phyloP scores from a whole-genome alignment of 1,140 invertebrate genomes.

The Phocides pigmalion region DNA sequence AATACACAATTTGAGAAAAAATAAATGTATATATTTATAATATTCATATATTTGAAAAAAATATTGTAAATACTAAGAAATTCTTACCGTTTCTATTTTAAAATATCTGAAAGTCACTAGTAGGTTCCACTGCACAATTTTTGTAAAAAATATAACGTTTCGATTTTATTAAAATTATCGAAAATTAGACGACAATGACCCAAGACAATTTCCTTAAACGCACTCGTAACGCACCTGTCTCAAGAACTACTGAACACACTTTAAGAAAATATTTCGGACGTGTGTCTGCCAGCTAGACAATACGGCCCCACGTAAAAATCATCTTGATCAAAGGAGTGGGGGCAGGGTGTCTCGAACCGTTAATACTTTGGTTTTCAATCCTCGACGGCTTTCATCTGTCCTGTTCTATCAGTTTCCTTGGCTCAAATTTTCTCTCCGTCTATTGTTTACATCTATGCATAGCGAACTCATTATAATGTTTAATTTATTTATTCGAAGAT shows the following conservation, averaged over 20 bases:
- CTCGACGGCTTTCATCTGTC: neutral
- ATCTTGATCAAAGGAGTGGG: conserved; percentile 47
- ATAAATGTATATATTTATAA: too few species aligned
- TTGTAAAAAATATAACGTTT: neutral
- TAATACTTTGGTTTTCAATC: conserved; percentile 1
- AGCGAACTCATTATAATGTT: too few species aligned
- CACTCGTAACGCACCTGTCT: conserved; percentile 40
- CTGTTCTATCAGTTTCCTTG: neutral
- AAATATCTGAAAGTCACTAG: too few species aligned
- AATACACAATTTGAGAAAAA: too few species aligned
- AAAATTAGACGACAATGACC: neutral
- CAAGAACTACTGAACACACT: conserved; percentile 44
- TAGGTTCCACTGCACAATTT: neutral
- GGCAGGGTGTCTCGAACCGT: conserved; percentile 41
- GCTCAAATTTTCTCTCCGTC: neutral
- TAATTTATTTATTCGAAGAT: too few species aligned
- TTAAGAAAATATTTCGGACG: conserved; percentile 49
- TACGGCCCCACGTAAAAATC: conserved; percentile 37
- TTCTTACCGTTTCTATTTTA: too few species aligned
- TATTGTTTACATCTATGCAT: too few species aligned
- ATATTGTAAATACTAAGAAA: too few species aligned
- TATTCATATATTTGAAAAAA: too few species aligned
- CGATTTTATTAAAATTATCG: neutral
- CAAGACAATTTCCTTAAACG: conserved; percentile 3
- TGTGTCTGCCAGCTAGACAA: conserved; percentile 43